Evolutionary conservation across 23 tunicate species (phyloP), one percentile per base, ranked within the genome.

Genomic region (Halocynthia roretzi): DNA sequence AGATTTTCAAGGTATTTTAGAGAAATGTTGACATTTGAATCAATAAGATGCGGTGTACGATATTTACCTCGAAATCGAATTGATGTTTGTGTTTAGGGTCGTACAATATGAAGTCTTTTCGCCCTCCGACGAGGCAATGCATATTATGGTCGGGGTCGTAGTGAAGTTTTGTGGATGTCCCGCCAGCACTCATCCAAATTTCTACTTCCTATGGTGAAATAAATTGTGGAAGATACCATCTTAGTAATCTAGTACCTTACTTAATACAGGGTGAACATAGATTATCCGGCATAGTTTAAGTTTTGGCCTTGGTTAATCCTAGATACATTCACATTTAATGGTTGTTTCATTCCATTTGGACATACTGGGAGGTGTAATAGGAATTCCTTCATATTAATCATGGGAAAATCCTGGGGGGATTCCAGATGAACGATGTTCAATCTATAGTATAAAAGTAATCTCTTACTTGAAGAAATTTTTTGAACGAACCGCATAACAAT

Each of bases 151-250:
- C 96, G 44, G 89, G 83, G 50, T 90, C 96, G 76, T 90, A 90
- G 54, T 90, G 96, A 54, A 90, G 86, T 8, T 84, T 65, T 7
- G 96, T 85, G 62, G 86, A 80, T 55, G 96, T 90, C 7, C 96
- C 96, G 7, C 96, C 96, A 65, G 91, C 78, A 69, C 96, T 90
- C 96, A 90, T 90, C 96, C 96, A 90, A 54, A 90, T 90, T 63
- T 90, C 96, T 0, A 83, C 83, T 78, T 90, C 96, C 89, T 90
- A 21, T 31, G 44, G 44, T 4, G 44, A 4, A 31, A 4, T 1
- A 31, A 31, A 31, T 31, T 31, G 44, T 31, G 44, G 1, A 31
- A 31, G 44, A 31, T 31, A 31, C 44, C 44, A 31, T 31, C 44
- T 31, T 31, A 31, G 44, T 31, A 31, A 31, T n/a, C n/a, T 31